Evolutionary conservation across 2,888 invertebrate species (phyloP).

Genomic region (Cheilosia scutellata): DNA sequence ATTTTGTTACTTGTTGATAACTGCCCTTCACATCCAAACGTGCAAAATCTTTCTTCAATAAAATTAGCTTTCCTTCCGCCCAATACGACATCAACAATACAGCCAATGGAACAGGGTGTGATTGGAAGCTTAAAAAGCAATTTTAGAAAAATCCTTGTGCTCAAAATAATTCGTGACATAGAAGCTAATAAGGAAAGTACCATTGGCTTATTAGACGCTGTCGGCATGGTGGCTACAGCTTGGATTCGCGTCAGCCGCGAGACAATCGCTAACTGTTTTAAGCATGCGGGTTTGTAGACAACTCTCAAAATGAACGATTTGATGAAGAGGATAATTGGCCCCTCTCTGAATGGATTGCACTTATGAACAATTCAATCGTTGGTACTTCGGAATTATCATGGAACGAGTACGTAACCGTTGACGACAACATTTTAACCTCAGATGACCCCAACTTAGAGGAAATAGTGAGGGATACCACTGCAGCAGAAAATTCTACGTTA

Average conservation of each 20-base stretch:
- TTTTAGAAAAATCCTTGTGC: slow-evolving; percentile 1
- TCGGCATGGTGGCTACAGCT: not conserved
- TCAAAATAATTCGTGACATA: slow-evolving; percentile 2
- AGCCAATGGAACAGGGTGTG: slow-evolving; percentile 2
- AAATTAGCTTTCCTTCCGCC: slow-evolving; percentile 1
- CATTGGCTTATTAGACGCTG: slow-evolving; percentile 4
- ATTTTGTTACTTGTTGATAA: slow-evolving; percentile 4
- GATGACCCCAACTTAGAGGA: slow-evolving; percentile 4
- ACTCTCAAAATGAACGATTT: not conserved
- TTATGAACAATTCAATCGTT: slow-evolving; percentile 9
- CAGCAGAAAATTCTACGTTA: not conserved
- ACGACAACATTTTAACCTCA: slow-evolving; percentile 5
- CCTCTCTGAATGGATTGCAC: not conserved
- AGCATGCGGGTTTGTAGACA: not conserved
- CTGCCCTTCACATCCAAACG: slow-evolving; percentile 5
- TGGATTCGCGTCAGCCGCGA: not conserved
- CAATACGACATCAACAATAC: slow-evolving; percentile 5
- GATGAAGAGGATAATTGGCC: slow-evolving; percentile 3
- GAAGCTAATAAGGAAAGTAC: not conserved
- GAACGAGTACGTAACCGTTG: not conserved
- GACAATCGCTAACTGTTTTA: not conserved
- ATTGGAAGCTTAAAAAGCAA: slow-evolving; percentile 4
- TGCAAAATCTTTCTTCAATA: slow-evolving; percentile 6
- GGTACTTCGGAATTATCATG: not conserved
- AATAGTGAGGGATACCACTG: not conserved